Evolutionary conservation across 2,797 vertebrate species (phyloP), one percentile per base, ranked within the genome.

Genomic region (Pygocentrus nattereri): DNA sequence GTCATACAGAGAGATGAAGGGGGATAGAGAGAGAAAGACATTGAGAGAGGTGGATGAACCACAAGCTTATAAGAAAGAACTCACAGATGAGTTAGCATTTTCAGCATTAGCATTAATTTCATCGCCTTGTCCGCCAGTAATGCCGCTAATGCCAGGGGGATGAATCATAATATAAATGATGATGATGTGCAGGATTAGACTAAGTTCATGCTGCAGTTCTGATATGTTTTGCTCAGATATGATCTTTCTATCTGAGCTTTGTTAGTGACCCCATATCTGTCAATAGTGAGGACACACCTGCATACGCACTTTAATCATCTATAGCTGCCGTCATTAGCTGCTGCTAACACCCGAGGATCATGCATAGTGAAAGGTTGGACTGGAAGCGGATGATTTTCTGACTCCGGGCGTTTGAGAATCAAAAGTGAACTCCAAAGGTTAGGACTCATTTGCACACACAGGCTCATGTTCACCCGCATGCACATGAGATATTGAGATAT

Each of bases 61-160:
- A 25, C 23, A 58, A 10, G 49, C 44, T 71, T 41, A 25, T 21
- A 59, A 31, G 23, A 76, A 72, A 49, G 31, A 18, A 27, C 30
- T 75, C 12, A 31, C 27, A 78, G 72, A 80, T 68, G 31, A 73
- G 77, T 70, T 19, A 68, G 72, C 11, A 68, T 54, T 76, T 80
- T 59, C 61, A 25, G 58, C 41, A 76, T 72, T 23, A 76, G 70
- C 25, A 74, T 67, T 74, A 49, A 52, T 74, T 69, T 56, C 65
- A 21, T n/a, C 56, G 16, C n/a, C 44, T 4, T 44, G 73, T 78
- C 76, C 79, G 11, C 52, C 67, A 69, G 74, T 5, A 65, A 75
- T 61, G 59, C 52, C 56, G n/a, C 25, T 82, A 54, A 21, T 78
- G 77, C 74, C 56, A 27, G 49, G 34, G 58, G 59, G 75, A 67